Base-by-base conservation (phyloP, 2,888 invertebrate species). In the Stenodera caucasica region DNA sequence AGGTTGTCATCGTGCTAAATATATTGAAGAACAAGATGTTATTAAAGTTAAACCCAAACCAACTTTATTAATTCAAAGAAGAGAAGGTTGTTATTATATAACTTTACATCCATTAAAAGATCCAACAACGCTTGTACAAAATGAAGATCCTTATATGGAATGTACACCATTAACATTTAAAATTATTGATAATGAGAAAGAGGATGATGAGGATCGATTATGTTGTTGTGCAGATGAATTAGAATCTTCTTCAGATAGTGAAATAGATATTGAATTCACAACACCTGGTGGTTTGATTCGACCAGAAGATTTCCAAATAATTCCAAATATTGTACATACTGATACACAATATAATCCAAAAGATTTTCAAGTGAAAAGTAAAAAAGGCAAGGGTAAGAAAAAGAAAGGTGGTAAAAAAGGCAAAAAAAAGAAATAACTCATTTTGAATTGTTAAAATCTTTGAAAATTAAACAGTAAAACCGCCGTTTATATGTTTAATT, bases 251-350 rank as follows among this genome's bases (percentile, higher is more conserved):
- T 84, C 84, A 56, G 88, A 88, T 62, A 86, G 85, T 1, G 88
- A 89, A 58, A 84, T 88, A 78, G 88, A 89, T 70, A 87, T 89
- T 40, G 89, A 88, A 61, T 89, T 89, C 55, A 89, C 89, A 0
- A 88, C 89, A 0, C 89, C 89, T 0, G 88, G 88, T 45, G 89
- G 88, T 0, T 82, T 89, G 37, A 86, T 89, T 54, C 86, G 85
- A 67, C 82, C 87, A 1, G 82, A 85, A 58, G 81, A 84, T 0
- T 81, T 85, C 9, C 74, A 73, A 58, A 76, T 72, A 58, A 75
- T 75, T 53, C 75, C 71, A 45, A 84, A 84, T 66, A 78, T 85
- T 2, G 72, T 74, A 11, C 85, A 87, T 65, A 83, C 82, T 0
- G 86, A 86, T 57, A 87, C 88, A 0, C 89, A 89, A 70, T 89